Evolutionary conservation across 1,140 invertebrate genomes (phyloP), one percentile per base, ranked within the genome.

Genomic region (Penaeus japonicus): DNA sequence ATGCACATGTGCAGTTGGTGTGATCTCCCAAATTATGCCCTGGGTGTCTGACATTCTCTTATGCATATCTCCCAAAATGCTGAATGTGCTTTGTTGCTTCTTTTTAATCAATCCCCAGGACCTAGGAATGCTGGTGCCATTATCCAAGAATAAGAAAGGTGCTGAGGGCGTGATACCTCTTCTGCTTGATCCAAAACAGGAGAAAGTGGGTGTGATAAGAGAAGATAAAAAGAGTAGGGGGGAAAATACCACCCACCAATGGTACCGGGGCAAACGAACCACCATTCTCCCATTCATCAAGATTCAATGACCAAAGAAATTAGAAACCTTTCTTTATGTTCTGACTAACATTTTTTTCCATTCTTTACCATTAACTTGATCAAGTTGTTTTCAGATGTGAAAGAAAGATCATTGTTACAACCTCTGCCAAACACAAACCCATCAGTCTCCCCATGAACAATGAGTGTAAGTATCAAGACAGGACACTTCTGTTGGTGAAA

Each of bases 311-410:
- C 47, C 62, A 55, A 70, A 85, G 53, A 79, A 39, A 59, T 47
- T 47, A 12, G 39, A 47, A 47, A 47, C 39, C 39, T 47, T 47
- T 12, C 39, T 47, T 47, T 47, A 47, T 7, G 39, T 47, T 47
- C 39, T 47, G 39, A 47, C 39, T 47, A 47, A 12, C 73, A 73
- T 79, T 35, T 79, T 47, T 77, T 57, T 32, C 84, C 70, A 54
- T 15, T 85, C 24, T 75, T 47, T 47, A 55, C 27, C 27, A n/a
- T 47, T 7, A 32, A 18, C 24, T 17, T 47, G 80, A 53, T 80
- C 62, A 22, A 81, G 65, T 88, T 88, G 86, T 88, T 88, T 82
- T 82, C 78, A 83, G 86, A 88, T 88, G 86, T 88, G 86, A 88
- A 54, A 88, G 86, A 88, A 88, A 83, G 86, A 83, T 88, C 86